phyloP scores from a whole-genome alignment of 2,113 vertebrate genomes.

The Neotragus moschatus region DNA sequence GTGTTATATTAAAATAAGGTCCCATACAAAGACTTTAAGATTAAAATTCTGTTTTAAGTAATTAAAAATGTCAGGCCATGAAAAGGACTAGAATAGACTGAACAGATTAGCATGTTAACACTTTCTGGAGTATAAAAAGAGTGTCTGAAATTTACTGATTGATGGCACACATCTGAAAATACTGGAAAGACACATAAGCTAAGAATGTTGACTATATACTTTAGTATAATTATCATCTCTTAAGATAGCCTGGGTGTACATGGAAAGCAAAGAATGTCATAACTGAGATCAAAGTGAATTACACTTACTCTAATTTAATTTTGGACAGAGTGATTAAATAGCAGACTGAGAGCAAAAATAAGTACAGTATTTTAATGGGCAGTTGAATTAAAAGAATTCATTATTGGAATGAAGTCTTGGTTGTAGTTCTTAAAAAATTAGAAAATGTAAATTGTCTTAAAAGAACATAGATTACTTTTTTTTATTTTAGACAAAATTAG shows the following conservation, averaged over 20 bases:
- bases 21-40: not conserved
- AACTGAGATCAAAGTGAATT: slow-evolving; percentile 48
- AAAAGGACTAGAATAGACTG: not conserved
- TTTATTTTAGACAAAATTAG: not conserved
- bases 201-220: not conserved
- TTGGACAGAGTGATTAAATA: not conserved
- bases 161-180: not conserved
- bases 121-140: not conserved
- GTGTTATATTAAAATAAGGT: not conserved
- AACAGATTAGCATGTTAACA: not conserved
- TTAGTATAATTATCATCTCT: not conserved
- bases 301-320: slow-evolving; percentile 33
- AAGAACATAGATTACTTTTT: not conserved
- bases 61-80: not conserved
- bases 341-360: slow-evolving; percentile 35
- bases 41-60: not conserved
- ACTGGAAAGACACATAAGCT: not conserved
- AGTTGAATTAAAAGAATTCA: not conserved
- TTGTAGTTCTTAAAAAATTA: slow-evolving; percentile 22
- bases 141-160: slow-evolving; percentile 13
- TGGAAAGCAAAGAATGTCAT: slow-evolving; percentile 19
- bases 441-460: not conserved
- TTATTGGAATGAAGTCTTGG: not conserved
- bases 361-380: not conserved
- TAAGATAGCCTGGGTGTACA: not conserved